Percentiles rank a stretch among this genome's conserved stretches.
Evolutionary conservation across 2,113 vertebrate species (phyloP).

Genomic region (Choloepus hoffmanni): DNA sequence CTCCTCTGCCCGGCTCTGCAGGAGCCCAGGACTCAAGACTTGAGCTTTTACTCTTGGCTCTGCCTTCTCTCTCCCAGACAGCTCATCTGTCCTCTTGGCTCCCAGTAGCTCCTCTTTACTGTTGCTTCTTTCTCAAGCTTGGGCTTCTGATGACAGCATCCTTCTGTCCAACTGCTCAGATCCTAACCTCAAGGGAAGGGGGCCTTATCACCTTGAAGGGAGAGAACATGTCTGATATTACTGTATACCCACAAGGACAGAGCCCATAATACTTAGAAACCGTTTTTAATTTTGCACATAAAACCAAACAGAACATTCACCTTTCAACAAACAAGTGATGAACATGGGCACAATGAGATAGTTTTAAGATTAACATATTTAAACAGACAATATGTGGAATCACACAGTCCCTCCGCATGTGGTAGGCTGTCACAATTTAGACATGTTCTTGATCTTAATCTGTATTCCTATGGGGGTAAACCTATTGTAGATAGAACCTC

Average conservation of each 20-base stretch:
- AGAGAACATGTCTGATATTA: neutral
- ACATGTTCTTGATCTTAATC: too few relatives aligned
- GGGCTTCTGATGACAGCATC: neutral
- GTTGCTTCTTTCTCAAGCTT: neutral
- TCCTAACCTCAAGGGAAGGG: neutral
- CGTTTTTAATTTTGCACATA: neutral
- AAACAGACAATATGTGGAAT: neutral
- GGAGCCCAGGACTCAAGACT: neutral
- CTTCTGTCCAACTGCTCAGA: neutral
- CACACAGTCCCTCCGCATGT: neutral
- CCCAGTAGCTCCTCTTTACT: neutral
- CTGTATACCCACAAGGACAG: neutral
- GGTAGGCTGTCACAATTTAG: too few relatives aligned
- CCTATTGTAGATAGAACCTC: too few relatives aligned
- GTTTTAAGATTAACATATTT: slow-evolving; percentile 3
- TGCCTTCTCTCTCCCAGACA: neutral
- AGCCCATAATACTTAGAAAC: neutral
- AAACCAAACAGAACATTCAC: neutral
- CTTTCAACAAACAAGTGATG: neutral
- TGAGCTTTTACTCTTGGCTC: slow-evolving; percentile 2
- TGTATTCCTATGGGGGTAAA: too few relatives aligned
- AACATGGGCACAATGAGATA: neutral
- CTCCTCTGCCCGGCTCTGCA: neutral
- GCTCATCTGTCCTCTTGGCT: neutral
- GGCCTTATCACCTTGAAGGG: neutral